Conservation (phyloP, 2,888 invertebrate species). For the Lasioglossum leucozonium region DNA sequence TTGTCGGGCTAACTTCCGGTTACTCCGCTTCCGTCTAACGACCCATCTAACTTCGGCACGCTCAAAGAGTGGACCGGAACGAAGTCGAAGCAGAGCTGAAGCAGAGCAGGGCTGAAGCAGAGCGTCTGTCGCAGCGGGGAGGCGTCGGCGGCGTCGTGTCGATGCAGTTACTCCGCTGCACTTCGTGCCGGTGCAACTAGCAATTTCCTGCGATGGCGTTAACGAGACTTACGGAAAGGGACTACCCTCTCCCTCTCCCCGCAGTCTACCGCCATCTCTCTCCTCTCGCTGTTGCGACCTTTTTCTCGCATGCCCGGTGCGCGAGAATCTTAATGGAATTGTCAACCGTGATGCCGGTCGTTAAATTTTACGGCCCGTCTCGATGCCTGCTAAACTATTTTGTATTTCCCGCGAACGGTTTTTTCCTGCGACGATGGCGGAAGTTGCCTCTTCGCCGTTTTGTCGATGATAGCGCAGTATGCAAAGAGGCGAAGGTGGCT, state of each 20-base stretch:
- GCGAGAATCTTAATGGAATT: slow-evolving; percentile 61
- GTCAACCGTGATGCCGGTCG: slow-evolving; percentile 25
- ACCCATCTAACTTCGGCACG: slow-evolving; percentile 63
- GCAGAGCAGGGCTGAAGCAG: slow-evolving; percentile 16
- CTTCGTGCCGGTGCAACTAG: slow-evolving; percentile 54
- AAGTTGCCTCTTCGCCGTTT: background rate
- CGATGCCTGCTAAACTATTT: background rate
- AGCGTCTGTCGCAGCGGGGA: slow-evolving; percentile 53
- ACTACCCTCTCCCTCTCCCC: background rate
- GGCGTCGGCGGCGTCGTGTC: slow-evolving; percentile 34
- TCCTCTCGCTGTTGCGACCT: background rate
- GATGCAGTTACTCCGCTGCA: slow-evolving; percentile 62
- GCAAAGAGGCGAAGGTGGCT: no score
- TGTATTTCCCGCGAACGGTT: background rate
- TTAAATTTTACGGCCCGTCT: slow-evolving; percentile 25
- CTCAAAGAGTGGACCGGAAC: slow-evolving; percentile 59
- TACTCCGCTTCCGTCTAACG: slow-evolving; percentile 62
- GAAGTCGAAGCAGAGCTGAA: slow-evolving; percentile 22
- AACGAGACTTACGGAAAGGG: slow-evolving; percentile 44
- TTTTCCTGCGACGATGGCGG: background rate
- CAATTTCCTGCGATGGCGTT: slow-evolving; percentile 57
- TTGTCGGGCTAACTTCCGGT: slow-evolving; percentile 61
- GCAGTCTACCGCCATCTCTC: background rate
- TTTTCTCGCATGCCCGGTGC: background rate
- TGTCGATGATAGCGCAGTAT: background rate